These are phyloP conservation scores for Drosophila paucipuncta DNA, from an alignment of 2,888 invertebrate species.

Conservation along the genomic window DNA sequence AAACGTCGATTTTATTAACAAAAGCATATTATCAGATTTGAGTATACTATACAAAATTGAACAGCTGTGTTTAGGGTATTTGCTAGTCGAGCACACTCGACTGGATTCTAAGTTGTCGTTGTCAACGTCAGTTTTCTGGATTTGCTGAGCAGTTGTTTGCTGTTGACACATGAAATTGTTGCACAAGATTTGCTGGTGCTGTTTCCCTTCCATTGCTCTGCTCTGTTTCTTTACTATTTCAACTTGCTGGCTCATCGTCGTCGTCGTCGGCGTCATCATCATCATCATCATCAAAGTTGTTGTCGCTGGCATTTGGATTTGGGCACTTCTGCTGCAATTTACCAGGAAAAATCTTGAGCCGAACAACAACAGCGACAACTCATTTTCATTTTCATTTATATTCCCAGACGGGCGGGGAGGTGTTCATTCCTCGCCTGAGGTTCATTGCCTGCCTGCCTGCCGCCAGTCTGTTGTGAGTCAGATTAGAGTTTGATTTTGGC, in stretches of 20 bases:
- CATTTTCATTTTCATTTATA: constrained; percentile 45
- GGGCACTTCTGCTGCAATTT: constrained; percentile 40
- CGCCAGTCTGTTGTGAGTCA: constrained; percentile 5
- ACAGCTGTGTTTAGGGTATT: not conserved
- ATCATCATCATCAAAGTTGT: constrained; percentile 26
- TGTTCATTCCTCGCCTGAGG: constrained; percentile 19
- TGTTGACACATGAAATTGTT: constrained; percentile 56
- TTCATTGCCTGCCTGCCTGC: constrained; percentile 36
- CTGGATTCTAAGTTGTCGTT: not conserved
- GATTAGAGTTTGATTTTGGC: constrained; percentile 6
- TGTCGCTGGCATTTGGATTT: constrained; percentile 43
- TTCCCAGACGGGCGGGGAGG: constrained; percentile 28
- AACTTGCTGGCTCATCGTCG: constrained; percentile 21
- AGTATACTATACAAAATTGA: not conserved
- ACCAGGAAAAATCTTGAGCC: constrained; percentile 44
- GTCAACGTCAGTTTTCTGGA: constrained; percentile 16
- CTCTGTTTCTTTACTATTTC: not conserved
- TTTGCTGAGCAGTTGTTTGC: constrained; percentile 24
- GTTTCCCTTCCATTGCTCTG: not conserved
- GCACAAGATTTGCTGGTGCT: constrained; percentile 36
- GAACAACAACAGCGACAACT: constrained; percentile 26
- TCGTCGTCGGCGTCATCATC: not conserved
- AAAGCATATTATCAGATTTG: not conserved
- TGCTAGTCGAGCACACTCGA: not conserved
- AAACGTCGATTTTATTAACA: not conserved